Conservation (phyloP, 2,888 invertebrate species). For the Onchidella celtica region DNA sequence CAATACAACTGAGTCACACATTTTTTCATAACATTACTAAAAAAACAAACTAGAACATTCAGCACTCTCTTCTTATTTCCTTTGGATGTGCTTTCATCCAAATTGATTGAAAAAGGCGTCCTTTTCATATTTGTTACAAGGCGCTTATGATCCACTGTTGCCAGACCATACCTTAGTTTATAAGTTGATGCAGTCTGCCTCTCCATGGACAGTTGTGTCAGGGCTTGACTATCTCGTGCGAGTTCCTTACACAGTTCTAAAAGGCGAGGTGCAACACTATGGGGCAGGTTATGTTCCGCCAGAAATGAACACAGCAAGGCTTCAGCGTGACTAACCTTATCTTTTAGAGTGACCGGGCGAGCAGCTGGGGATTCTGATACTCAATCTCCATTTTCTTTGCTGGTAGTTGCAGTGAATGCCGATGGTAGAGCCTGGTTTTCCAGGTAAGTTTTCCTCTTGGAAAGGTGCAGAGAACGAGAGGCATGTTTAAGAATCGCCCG, state of each 20-base stretch:
- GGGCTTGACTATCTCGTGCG: neutral
- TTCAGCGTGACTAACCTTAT: neutral
- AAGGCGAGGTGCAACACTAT: neutral
- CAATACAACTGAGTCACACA: neutral
- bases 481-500: too few relatives aligned
- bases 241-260: neutral
- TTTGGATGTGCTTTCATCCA: slow-evolving; percentile 20
- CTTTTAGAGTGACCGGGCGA: slow-evolving; percentile 5
- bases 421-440: too few relatives aligned
- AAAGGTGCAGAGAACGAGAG: too few relatives aligned
- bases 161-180: neutral
- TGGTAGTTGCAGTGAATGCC: too few relatives aligned
- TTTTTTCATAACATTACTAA: neutral
- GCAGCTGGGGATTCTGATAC: too few relatives aligned
- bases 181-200: slow-evolving; percentile 4
- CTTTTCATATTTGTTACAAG: neutral
- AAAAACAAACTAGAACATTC: slow-evolving; percentile 8
- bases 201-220: neutral
- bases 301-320: neutral
- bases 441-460: too few relatives aligned
- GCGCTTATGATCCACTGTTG: neutral
- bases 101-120: slow-evolving; percentile 4
- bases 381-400: too few relatives aligned
- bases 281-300: neutral
- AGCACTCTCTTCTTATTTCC: neutral